Conservation (phyloP, 1,140 invertebrate genomes). For the Drosophila teissieri region DNA sequence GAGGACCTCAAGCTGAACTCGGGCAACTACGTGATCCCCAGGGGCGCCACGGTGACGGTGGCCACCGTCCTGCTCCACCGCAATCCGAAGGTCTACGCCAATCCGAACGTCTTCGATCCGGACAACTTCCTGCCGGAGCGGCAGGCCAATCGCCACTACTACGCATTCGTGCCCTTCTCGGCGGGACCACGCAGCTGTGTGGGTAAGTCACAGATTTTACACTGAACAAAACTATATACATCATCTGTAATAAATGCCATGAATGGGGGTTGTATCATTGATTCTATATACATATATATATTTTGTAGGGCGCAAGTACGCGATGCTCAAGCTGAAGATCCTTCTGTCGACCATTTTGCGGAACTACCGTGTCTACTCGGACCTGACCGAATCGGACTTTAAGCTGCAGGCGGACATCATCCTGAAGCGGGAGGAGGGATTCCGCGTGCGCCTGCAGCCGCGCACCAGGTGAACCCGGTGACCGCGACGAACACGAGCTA, state of each 20-base stretch:
- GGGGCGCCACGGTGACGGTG: constrained; percentile 88
- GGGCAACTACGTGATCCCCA: constrained; percentile 86
- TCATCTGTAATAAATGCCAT: not conserved
- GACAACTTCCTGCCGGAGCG: constrained; percentile 94
- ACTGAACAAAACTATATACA: not conserved
- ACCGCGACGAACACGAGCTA: too few species aligned
- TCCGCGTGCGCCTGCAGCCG: constrained; percentile 89
- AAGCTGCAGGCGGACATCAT: constrained; percentile 92
- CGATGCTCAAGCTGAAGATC: constrained; percentile 94
- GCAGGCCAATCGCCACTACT: constrained; percentile 90
- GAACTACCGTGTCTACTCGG: constrained; percentile 90
- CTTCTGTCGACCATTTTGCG: constrained; percentile 93
- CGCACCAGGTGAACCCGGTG: constrained; percentile 55
- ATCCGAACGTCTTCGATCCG: constrained; percentile 92
- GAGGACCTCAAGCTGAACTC: constrained; percentile 88
- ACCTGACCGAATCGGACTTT: constrained; percentile 89
- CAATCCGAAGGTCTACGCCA: constrained; percentile 89
- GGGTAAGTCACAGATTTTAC: constrained; percentile 85
- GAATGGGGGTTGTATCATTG: too few species aligned
- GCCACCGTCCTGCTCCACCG: constrained; percentile 89
- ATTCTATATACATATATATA: too few species aligned
- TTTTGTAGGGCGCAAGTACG: constrained; percentile 92
- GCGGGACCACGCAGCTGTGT: constrained; percentile 94
- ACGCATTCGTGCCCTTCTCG: constrained; percentile 94
- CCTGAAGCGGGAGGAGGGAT: constrained; percentile 92